Base-by-base conservation (phyloP, 2,888 invertebrate species). In the Leptinotarsa tumamoca region DNA sequence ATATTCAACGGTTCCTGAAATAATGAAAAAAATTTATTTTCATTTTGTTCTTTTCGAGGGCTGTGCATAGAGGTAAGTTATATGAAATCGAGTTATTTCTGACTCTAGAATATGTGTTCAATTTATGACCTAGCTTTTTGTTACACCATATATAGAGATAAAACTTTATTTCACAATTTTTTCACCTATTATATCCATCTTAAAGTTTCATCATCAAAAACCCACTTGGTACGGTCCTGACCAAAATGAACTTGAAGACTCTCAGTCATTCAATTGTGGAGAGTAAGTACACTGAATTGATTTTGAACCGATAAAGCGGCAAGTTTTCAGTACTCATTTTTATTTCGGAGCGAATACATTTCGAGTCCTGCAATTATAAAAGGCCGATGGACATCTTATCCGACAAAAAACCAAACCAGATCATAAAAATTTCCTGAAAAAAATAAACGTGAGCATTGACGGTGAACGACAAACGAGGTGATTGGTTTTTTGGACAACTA, bases 231-330 rank as follows among this genome's bases (percentile, higher is more conserved):
- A 69, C 78, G 73, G 23, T 63, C 54, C 78, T 78, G 78, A 5
- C 15, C 21, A 17, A 63, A 63, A 71, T 58, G 66, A 72, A 73
- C 58, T 74, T 71, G 52, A 68, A 56, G 72, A 68, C 56, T 77
- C 74, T 72, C 77, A 82, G 83, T 83, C 83, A 83, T 83, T 83
- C 83, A 83, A 83, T 85, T 84, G 84, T 82, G 84, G 85, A 84
- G 83, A 85, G 84, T 84, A 84, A 85, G 83, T 84, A 84, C 84
- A 82, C 69, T 76, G 84, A 80, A 85, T 85, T 85, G 84, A 85
- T 85, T 85, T 85, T 83, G 85, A 84, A 84, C 82, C 83, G 84
- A 84, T 83, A 80, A 78, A 79, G 79, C 83, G 81, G 81, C 83
- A 81, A 81, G 82, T 81, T 81, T 82, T 81, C 83, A 78, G 80